Evolutionary conservation across 2,888 invertebrate species (phyloP), one percentile per base, ranked within the genome.

Genomic region (Antitype chi): DNA sequence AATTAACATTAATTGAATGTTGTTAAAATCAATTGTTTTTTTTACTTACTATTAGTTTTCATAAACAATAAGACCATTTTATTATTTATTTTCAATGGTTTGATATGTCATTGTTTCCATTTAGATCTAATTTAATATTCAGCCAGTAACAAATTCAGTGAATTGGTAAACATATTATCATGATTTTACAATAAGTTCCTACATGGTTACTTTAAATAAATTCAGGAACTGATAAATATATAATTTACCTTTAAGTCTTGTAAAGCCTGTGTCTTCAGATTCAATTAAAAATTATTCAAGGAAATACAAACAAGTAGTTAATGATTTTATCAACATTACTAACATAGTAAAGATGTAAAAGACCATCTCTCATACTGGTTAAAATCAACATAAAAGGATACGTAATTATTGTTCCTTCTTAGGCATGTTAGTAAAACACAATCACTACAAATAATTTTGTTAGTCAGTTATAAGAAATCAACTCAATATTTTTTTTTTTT

Each of bases 1-100:
- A 77, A 77, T 77, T 77, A 62, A 13, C 20, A 79, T 43, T 28
- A 70, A 78, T 78, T 78, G 79, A 52, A 79, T 52, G 43, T 52
- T 28, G n/a, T 47, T 70, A 52, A n/a, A 49, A 63, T 71, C 38
- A 71, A 63, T 63, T 32, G 38, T 55, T 63, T 38, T 52, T 15
- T 17, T 47, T 55, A 63, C 8, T 59, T 32, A 49, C 9, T 25
- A 4, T 23, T n/a, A 49, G 25, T 59, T 66, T 76, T 15, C 5
- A 52, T 55, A 17, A 75, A 32, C n/a, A n/a, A n/a, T n/a, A n/a
- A n/a, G n/a, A n/a, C 20, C 20, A 63, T 38, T 64, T 28, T 17
- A 28, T 20, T 28, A 28, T 17, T 28, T 59, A 32, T 32, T 32
- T 53, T 53, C 20, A 25, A 9, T 57, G 17, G 28, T 13, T 49